These are phyloP conservation scores for Theretra japonica DNA, from an alignment of 2,888 invertebrate species.

Conservation along the genomic window DNA sequence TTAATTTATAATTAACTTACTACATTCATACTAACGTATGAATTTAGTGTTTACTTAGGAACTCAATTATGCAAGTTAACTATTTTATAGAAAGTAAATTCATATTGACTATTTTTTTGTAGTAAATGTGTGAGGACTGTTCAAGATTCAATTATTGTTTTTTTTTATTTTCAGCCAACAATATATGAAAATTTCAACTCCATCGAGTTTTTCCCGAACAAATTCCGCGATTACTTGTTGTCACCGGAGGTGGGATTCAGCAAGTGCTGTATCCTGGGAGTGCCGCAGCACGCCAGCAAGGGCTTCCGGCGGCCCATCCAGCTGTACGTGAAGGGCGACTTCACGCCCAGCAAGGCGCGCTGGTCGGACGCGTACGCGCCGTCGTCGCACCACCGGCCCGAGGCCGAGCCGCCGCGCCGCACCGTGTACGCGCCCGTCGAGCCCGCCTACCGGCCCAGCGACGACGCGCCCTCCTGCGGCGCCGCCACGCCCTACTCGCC, in stretches of 20 bases:
- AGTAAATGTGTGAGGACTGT: neutral
- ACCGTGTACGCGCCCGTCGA: slow-evolving; percentile 80
- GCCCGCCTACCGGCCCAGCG: slow-evolving; percentile 78
- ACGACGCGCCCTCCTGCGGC: slow-evolving; percentile 81
- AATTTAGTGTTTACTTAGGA: neutral
- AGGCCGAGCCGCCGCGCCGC: slow-evolving; percentile 83
- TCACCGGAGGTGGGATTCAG: slow-evolving; percentile 96
- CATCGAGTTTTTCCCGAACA: slow-evolving; percentile 95
- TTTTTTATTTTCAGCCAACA: slow-evolving; percentile 87
- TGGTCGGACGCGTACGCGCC: slow-evolving; percentile 88
- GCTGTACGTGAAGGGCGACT: slow-evolving; percentile 86
- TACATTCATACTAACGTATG: too few species aligned
- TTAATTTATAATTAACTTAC: too few species aligned
- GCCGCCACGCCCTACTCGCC: slow-evolving; percentile 82
- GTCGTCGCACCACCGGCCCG: slow-evolving; percentile 85
- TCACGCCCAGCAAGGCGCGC: slow-evolving; percentile 86
- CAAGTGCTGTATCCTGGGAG: slow-evolving; percentile 93
- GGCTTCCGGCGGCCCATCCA: slow-evolving; percentile 95
- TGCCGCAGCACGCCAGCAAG: slow-evolving; percentile 92
- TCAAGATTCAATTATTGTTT: neutral
- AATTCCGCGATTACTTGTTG: slow-evolving; percentile 96
- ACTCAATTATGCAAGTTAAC: too few species aligned
- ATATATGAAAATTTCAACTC: slow-evolving; percentile 93
- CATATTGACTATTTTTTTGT: too few species aligned
- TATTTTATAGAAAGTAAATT: too few species aligned